A percentile compares a stretch with the other conserved stretches of the same genome.
These are phyloP conservation scores for Paramacrobiotus metropolitanus DNA, from an alignment of 1,140 invertebrate species.

Conservation along the genomic window DNA sequence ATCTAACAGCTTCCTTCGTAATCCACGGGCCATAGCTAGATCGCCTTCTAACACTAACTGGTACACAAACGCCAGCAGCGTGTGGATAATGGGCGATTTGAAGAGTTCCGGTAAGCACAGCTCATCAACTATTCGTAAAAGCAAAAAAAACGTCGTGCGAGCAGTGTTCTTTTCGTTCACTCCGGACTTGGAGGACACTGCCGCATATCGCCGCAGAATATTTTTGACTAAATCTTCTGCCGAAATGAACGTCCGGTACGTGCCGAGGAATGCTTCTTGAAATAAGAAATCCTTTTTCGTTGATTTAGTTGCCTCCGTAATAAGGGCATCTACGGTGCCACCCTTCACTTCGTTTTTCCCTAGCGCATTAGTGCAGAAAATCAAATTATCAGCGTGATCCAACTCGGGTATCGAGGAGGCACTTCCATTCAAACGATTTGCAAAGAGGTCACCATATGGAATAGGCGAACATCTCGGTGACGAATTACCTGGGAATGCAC, in stretches of 20 bases:
- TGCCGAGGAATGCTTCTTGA: conserved; percentile 81
- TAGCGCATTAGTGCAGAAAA: neutral
- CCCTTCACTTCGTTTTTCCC: conserved; percentile 23
- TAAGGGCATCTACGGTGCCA: conserved; percentile 64
- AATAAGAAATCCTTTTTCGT: conserved; percentile 45
- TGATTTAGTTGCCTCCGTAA: conserved; percentile 74
- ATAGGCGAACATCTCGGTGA: no score
- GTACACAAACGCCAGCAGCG: conserved; percentile 62
- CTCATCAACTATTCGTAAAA: conserved; percentile 74
- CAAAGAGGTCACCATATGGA: no score
- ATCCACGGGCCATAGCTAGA: conserved; percentile 57
- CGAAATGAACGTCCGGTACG: conserved; percentile 77
- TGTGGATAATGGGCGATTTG: conserved; percentile 17
- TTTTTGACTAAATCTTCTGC: conserved; percentile 67
- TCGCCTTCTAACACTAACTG: conserved; percentile 59
- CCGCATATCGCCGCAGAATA: conserved; percentile 56
- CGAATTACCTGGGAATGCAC: no score
- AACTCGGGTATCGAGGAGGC: no score
- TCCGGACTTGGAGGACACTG: conserved; percentile 34
- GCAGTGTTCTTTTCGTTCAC: conserved; percentile 42
- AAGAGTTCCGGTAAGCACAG: conserved; percentile 36
- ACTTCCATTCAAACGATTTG: no score
- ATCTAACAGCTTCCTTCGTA: conserved; percentile 68
- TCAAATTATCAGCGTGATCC: no score
- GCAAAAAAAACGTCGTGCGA: conserved; percentile 57